Conservation (phyloP, 2,888 invertebrate genomes). For the Eupithecia vulgata region DNA sequence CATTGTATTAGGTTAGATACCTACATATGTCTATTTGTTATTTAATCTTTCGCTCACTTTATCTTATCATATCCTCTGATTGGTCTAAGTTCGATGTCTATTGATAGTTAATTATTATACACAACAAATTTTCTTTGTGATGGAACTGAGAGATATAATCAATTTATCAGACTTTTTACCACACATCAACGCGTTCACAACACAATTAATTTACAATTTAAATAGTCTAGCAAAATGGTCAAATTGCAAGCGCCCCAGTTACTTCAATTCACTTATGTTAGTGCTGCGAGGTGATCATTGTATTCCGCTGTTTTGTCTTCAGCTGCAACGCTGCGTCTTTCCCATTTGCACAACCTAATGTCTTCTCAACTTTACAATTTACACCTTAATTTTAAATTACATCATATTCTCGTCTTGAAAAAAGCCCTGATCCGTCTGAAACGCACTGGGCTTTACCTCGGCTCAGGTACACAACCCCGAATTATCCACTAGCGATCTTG, state of each 20-base stretch:
- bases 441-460: slow-evolving; percentile 74
- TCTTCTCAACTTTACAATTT: slow-evolving; percentile 21
- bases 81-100: slow-evolving; percentile 12
- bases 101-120: not conserved
- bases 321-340: not conserved
- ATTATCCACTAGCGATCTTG: slow-evolving; percentile 80
- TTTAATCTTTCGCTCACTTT: not conserved
- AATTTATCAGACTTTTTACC: slow-evolving; percentile 26
- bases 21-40: not conserved
- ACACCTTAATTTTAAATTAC: slow-evolving; percentile 61
- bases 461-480: slow-evolving; percentile 83
- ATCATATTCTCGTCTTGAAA: slow-evolving; percentile 78
- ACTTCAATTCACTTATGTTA: not conserved
- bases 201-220: slow-evolving; percentile 33
- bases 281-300: not conserved
- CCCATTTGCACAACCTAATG: not conserved
- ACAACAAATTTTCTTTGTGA: not conserved
- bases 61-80: not conserved
- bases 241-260: not conserved
- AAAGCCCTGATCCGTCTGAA: slow-evolving; percentile 71
- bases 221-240: not conserved
- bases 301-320: not conserved
- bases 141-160: slow-evolving; percentile 23
- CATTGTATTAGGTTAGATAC: slow-evolving; percentile 4
- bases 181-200: slow-evolving; percentile 8